A percentile compares a stretch with the other conserved stretches of the same genome.
Conservation (phyloP, 2,888 invertebrate species). For the Cylindroiulus punctatus region DNA sequence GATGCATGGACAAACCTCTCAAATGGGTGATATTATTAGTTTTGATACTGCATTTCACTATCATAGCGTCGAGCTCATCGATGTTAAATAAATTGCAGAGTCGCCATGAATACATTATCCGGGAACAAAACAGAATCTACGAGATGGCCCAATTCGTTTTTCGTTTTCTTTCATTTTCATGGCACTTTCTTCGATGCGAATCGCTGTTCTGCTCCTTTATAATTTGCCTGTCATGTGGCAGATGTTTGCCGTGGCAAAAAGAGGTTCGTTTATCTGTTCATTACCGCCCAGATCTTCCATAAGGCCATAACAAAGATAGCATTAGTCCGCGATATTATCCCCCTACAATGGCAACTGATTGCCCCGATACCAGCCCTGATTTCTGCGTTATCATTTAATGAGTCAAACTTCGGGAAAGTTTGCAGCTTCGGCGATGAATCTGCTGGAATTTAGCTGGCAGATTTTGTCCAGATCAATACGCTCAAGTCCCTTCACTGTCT, state of each 20-base stretch:
- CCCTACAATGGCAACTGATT: background rate
- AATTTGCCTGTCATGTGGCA: slow-evolving; percentile 38
- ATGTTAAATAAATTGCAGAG: no score
- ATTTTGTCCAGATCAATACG: background rate
- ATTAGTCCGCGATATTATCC: background rate
- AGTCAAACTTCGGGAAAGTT: slow-evolving; percentile 3
- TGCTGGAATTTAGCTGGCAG: background rate
- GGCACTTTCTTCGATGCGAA: background rate
- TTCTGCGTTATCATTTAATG: slow-evolving; percentile 40
- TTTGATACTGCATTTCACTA: no score
- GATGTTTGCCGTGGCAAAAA: background rate
- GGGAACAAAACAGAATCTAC: no score
- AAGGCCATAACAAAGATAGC: background rate
- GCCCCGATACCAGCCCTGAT: background rate
- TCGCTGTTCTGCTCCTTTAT: background rate
- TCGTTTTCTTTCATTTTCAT: background rate
- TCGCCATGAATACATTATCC: no score
- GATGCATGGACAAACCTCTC: no score
- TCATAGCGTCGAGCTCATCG: no score
- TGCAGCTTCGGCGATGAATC: background rate
- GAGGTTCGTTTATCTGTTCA: slow-evolving; percentile 11
- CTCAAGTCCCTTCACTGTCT: background rate
- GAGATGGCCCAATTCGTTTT: background rate
- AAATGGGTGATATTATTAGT: no score
- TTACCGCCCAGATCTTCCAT: background rate